Base-by-base conservation (phyloP, 1,140 invertebrate species). In the Drosophila funebris region DNA sequence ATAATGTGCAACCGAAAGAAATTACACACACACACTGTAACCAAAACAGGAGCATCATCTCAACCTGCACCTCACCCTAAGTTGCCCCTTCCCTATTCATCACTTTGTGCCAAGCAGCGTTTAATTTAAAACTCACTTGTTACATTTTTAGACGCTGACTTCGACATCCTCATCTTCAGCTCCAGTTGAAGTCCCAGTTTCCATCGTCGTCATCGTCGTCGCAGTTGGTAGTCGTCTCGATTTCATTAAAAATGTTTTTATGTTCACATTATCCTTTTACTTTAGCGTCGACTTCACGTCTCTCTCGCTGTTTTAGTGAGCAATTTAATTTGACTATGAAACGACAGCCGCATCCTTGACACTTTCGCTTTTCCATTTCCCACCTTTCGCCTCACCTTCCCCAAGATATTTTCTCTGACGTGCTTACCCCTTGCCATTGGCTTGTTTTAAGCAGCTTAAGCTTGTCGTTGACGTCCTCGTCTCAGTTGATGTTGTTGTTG, bases 171-270 rank as follows among this genome's bases (percentile, higher is more conserved):
- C 29, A 11, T 13, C 24, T 31, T 60, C 33, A 44, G 37, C n/a
- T n/a, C 7, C 33, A 50, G 44, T 31, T 39, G 22, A 36, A 27
- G 36, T 13, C 1, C 4, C 22, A 9, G 27, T 31, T 37, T 1
- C 13, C 16, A 4, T 52, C 31, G 27, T 56, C 16, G 50, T 43
- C 24, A 16, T 56, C 16, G 50, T 54, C 72, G 60, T 60, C 80
- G 44, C 71, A 62, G 80, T 73, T 82, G 79, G 79, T 64, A 78
- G 82, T 85, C 81, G 82, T 83, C 83, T 88, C 83, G 79, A 87
- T 87, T 87, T 87, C 83, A 87, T 87, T 87, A 87, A 87, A 87
- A 87, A 88, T 88, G 83, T 88, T 87, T 87, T 87, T 87, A 87
- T 73, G 83, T 62, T 63, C 83, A 64, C 76, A 79, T 87, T 87